Conservation (phyloP, 92 coral and sea anemone species). For the Paramuricea clavata region DNA sequence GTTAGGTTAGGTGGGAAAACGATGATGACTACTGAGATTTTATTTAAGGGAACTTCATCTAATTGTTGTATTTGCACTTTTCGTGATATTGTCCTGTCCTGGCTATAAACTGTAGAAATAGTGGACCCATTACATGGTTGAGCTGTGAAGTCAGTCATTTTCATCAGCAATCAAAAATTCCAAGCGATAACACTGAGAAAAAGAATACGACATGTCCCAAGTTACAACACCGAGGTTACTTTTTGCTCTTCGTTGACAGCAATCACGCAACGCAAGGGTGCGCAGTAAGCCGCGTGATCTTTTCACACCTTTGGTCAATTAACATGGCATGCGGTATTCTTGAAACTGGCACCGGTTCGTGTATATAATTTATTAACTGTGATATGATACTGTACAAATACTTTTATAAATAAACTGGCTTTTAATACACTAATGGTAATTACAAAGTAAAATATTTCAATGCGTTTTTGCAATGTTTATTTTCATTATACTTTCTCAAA, state of each 20-base stretch:
- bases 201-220: neutral
- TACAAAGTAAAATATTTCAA: neutral
- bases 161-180: too few species aligned
- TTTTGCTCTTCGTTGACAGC: neutral
- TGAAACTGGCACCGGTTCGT: neutral
- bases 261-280: neutral
- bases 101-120: too few species aligned
- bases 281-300: too few species aligned
- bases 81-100: too few species aligned
- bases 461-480: neutral
- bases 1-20: neutral
- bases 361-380: conserved; percentile 4
- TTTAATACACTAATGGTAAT: neutral
- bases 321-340: neutral
- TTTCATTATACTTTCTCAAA: neutral
- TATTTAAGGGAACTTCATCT: too few species aligned
- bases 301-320: too few species aligned
- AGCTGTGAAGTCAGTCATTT: too few species aligned
- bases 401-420: neutral
- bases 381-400: neutral
- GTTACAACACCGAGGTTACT: neutral
- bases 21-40: too few species aligned
- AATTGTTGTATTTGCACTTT: too few species aligned
- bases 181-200: neutral
- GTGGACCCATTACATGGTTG: too few species aligned